These are phyloP conservation scores for Adoxophyes honmai DNA, from an alignment of 1,140 invertebrate genomes.

Conservation along the genomic window DNA sequence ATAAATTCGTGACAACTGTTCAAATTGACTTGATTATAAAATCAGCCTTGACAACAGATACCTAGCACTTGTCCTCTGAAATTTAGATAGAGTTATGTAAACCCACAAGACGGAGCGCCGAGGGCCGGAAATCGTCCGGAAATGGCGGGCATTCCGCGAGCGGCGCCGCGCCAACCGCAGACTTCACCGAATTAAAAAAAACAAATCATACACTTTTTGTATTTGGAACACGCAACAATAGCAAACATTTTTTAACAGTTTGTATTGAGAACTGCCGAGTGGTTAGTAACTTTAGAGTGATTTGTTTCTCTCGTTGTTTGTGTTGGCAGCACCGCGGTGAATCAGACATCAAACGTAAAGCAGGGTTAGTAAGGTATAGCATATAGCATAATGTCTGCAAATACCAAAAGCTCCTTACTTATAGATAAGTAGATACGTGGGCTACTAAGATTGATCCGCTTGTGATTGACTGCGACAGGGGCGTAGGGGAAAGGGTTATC, in stretches of 20 bases:
- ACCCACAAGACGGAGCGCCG: conserved; percentile 40
- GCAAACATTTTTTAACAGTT: neutral
- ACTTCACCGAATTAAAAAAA: conserved; percentile 45
- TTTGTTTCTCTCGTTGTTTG: neutral
- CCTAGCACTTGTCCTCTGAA: conserved; percentile 7
- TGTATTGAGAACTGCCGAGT: too few relatives aligned
- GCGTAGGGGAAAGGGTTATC: conserved; percentile 42
- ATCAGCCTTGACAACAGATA: neutral
- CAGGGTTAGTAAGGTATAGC: neutral
- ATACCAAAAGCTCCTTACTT: neutral
- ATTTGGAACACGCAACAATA: conserved; percentile 22
- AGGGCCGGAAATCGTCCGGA: conserved; percentile 69
- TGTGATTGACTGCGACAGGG: neutral
- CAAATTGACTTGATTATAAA: neutral
- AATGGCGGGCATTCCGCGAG: conserved; percentile 70
- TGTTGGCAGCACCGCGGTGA: neutral
- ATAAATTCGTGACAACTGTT: conserved; percentile 4
- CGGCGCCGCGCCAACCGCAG: conserved; percentile 56
- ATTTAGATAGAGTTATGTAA: conserved; percentile 44
- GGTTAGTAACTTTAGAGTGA: neutral
- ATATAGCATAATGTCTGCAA: neutral
- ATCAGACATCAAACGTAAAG: too few relatives aligned
- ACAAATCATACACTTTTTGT: conserved; percentile 25
- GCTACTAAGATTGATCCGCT: neutral
- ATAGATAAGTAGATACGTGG: neutral